Conservation (phyloP, 2,797 vertebrate species). For the Hirundo rustica region DNA sequence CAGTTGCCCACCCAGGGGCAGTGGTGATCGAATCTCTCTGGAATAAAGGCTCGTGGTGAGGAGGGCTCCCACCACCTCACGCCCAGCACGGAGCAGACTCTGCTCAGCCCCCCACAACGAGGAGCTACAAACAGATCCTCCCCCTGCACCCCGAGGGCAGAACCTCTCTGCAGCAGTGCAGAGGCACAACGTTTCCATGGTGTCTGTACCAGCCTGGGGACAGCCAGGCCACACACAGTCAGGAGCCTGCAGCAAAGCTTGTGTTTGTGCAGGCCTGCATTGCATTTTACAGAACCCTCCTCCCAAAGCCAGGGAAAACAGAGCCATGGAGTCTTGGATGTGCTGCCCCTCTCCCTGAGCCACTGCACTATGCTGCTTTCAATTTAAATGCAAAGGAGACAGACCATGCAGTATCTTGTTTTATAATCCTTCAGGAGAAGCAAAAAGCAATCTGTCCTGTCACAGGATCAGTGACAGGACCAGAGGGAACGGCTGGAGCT, state of each 20-base stretch:
- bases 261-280: not conserved
- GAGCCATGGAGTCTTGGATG: rapidly evolving
- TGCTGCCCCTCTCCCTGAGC: not conserved
- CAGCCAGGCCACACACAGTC: not conserved
- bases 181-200: not conserved
- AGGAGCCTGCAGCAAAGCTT: not conserved
- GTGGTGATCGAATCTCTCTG: constrained; percentile 96
- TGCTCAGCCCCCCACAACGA: not conserved
- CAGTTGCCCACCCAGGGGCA: constrained; percentile 99
- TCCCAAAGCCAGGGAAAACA: not conserved
- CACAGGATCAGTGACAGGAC: not conserved
- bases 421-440: not conserved
- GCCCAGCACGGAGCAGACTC: not conserved
- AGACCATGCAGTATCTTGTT: not conserved
- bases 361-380: not conserved
- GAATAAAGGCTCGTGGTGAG: not conserved
- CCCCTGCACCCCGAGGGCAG: not conserved
- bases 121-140: not conserved
- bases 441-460: not conserved
- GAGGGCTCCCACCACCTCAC: too few species aligned
- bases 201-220: not conserved
- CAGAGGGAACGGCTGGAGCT: not conserved
- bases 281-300: not conserved
- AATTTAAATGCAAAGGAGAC: not conserved
- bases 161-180: not conserved